Base-by-base conservation (phyloP, 2,113 vertebrate genomes). In the Taurulus bubalis region DNA sequence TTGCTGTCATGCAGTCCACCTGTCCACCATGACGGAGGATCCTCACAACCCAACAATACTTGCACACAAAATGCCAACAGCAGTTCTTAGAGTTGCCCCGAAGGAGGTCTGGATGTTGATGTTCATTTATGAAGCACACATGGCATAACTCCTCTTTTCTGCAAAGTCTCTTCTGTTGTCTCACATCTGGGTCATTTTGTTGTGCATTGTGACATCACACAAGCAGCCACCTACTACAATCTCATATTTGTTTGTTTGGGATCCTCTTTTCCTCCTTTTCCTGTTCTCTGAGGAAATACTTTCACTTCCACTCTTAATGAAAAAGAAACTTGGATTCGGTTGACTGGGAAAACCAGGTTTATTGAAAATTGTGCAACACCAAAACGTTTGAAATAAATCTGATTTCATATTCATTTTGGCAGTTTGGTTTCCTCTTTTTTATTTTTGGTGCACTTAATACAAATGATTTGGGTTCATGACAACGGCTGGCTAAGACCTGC, bases 311-410 rank as follows among this genome's bases (percentile, higher is more conserved):
- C 69, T 82, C 56, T 85, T 68, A 85, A 69, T 75, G 47, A 80
- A 75, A 77, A 64, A 73, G 32, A 32, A 78, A 58, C 65, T 62
- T 73, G 63, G 51, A 80, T 73, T 74, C 73, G 76, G 82, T 87
- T 92, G 88, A 92, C 82, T 87, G 74, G 63, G 15, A 79, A 3
- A 68, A 74, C 55, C 88, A 78, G 85, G 85, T 90, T 91, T 89
- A 89, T 91, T 75, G 18, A 82, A 64, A 80, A n/a, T 77, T 12
- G 28, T 89, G 83, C 89, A 85, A 71, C 87, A 89, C 1, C 80
- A 60, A 80, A 73, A 67, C 2, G 47, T 36, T 69, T 85, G 56
- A 5, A 93, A 92, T 92, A 94, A 94, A 92, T 88, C 88, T 89
- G 85, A 84, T 66, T 74, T 88, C 40, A 82, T 60, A 69, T 8